These are phyloP conservation scores for Ceryle rudis DNA, from an alignment of 2,797 vertebrate species.

Conservation along the genomic window DNA sequence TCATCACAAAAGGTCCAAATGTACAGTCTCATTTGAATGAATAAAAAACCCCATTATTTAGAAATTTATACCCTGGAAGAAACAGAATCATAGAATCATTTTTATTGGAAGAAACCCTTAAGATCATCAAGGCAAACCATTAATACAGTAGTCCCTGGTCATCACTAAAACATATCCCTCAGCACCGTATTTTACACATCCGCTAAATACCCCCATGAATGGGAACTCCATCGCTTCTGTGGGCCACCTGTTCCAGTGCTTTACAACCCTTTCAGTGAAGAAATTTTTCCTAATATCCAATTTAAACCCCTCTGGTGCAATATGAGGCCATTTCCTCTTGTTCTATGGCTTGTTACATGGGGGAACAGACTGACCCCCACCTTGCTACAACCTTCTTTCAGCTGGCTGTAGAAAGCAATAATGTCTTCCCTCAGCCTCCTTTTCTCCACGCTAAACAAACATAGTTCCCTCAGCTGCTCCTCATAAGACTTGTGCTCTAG, in stretches of 20 bases:
- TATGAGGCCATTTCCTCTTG: not conserved
- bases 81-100: not conserved
- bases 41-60: not conserved
- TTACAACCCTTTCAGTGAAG: not conserved
- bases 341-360: not conserved
- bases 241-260: not conserved
- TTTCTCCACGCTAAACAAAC: not conserved
- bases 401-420: not conserved
- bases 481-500: no score
- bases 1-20: not conserved
- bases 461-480: no score
- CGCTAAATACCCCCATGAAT: not conserved
- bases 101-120: not conserved
- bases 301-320: not conserved
- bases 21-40: not conserved
- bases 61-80: not conserved
- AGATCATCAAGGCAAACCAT: no score
- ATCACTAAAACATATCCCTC: not conserved
- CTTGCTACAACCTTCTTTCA: not conserved
- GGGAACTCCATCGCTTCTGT: not conserved
- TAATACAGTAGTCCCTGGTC: not conserved
- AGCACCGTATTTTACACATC: not conserved
- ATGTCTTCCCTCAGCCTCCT: not conserved
- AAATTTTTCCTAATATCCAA: not conserved
- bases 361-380: not conserved